phyloP scores from a whole-genome alignment of 2,888 invertebrate species.

The Drosophila longiperda region DNA sequence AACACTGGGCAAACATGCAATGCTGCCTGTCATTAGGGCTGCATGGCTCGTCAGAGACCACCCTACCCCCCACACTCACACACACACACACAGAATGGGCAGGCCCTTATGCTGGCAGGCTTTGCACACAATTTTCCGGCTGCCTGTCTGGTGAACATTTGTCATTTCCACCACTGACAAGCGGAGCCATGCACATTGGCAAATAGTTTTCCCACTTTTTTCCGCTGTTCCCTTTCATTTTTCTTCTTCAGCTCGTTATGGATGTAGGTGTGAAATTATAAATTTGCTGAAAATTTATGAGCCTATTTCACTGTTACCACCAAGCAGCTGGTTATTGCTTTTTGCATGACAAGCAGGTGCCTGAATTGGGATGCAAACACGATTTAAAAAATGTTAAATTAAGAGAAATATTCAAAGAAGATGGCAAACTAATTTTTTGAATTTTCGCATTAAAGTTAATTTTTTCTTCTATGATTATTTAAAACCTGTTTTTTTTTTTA shows the following conservation, averaged over 20 bases:
- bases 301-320: slow-evolving; percentile 56
- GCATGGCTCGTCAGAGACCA: slow-evolving; percentile 29
- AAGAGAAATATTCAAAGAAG: not conserved
- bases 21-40: slow-evolving; percentile 66
- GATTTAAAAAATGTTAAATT: not conserved
- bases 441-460: not conserved
- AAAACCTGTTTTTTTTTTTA: not conserved
- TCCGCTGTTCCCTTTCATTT: slow-evolving; percentile 1
- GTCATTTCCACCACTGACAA: slow-evolving; percentile 73
- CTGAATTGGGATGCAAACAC: not conserved
- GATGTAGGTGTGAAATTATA: slow-evolving; percentile 76
- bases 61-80: not conserved
- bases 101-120: slow-evolving; percentile 7
- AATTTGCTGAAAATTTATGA: slow-evolving; percentile 73
- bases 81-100: not conserved
- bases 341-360: slow-evolving; percentile 45
- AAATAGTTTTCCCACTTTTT: slow-evolving; percentile 64
- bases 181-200: slow-evolving; percentile 72
- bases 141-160: slow-evolving; percentile 75
- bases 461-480: not conserved
- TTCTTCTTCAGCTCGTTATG: slow-evolving; percentile 54
- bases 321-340: slow-evolving; percentile 51
- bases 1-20: slow-evolving; percentile 76
- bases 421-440: not conserved
- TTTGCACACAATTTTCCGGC: slow-evolving; percentile 56